These are phyloP conservation scores for Danaus plexippus DNA, from an alignment of 1,140 invertebrate species.

Conservation along the genomic window DNA sequence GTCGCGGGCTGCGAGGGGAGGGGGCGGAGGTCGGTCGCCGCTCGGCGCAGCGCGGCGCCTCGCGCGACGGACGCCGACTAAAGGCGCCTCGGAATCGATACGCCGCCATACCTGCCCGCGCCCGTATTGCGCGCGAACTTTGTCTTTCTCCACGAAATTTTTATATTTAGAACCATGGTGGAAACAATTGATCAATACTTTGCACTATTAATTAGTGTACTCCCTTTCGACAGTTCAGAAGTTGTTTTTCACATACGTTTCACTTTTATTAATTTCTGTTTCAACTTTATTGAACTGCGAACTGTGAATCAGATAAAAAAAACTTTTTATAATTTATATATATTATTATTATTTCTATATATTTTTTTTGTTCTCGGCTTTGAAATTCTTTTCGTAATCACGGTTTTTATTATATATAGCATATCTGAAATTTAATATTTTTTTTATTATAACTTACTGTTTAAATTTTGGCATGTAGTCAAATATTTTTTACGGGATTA, in stretches of 20 bases:
- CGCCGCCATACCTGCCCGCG: conserved; percentile 56
- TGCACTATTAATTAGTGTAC: conserved; percentile 65
- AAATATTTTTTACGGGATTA: too few relatives aligned
- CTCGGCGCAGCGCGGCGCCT: conserved; percentile 62
- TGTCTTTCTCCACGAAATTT: conserved; percentile 66
- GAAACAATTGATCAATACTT: conserved; percentile 70
- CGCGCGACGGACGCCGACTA: conserved; percentile 67
- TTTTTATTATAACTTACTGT: too few relatives aligned
- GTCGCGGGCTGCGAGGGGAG: conserved; percentile 39
- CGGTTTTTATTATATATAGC: conserved; percentile 2
- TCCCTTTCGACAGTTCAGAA: conserved; percentile 43
- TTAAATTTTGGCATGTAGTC: too few relatives aligned
- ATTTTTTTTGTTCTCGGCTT: too few relatives aligned
- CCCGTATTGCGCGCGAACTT: conserved; percentile 70
- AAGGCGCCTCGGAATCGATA: conserved; percentile 63
- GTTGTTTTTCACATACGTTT: too few relatives aligned
- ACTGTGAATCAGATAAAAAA: too few relatives aligned
- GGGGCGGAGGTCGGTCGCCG: conserved; percentile 59
- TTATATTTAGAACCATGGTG: conserved; percentile 70
- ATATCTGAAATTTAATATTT: conserved; percentile 1
- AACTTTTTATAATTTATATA: too few relatives aligned
- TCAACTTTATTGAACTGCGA: too few relatives aligned
- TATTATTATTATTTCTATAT: too few relatives aligned
- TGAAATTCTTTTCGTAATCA: too few relatives aligned
- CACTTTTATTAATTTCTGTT: too few relatives aligned